Evolutionary conservation across 2,113 vertebrate genomes (phyloP).

Genomic region (Xenopus laevis): DNA sequence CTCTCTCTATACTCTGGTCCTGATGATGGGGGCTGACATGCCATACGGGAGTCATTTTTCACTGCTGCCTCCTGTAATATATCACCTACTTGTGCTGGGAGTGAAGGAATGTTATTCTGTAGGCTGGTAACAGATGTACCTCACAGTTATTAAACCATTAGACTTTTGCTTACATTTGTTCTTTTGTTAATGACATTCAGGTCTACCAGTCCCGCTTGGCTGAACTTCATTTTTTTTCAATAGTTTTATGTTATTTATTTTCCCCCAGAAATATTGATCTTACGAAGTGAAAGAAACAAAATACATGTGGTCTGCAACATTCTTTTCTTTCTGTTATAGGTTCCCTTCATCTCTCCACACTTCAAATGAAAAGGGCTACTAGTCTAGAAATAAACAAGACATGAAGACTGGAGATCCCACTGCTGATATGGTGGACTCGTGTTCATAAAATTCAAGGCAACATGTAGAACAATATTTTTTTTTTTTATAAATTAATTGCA

Average conservation of each 20-base stretch:
- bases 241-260: background rate
- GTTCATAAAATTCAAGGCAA: too few species aligned
- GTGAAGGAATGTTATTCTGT: constrained; percentile 25
- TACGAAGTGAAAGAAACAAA: background rate
- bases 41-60: constrained; percentile 13
- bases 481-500: too few species aligned
- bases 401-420: too few species aligned
- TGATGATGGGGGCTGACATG: constrained; percentile 5
- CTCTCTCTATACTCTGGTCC: background rate
- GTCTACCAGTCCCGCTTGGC: background rate
- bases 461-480: too few species aligned
- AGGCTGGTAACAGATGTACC: constrained; percentile 20
- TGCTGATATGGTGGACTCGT: too few species aligned
- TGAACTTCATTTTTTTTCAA: background rate
- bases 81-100: constrained; percentile 1
- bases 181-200: constrained; percentile 4
- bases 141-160: constrained; percentile 25
- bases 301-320: background rate
- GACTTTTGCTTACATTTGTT: constrained; percentile 21
- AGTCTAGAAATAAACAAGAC: too few species aligned
- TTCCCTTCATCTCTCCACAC: too few species aligned
- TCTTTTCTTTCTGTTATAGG: background rate
- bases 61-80: constrained; percentile 5
- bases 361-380: too few species aligned
- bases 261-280: background rate